Base-by-base conservation (phyloP, 2,797 vertebrate species). In the Tangara arthus region DNA sequence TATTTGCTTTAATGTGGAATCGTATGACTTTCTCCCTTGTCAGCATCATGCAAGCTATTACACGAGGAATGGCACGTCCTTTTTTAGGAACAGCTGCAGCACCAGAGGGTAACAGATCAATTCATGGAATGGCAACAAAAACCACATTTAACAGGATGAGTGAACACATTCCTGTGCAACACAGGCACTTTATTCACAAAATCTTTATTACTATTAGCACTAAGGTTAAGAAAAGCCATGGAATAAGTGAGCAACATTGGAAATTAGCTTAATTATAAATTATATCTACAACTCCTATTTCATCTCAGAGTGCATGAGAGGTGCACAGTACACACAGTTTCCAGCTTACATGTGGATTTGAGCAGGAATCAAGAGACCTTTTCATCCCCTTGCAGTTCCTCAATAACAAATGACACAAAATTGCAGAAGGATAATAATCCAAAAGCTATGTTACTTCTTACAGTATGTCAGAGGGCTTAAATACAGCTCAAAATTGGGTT, bases 21-120 rank as follows among this genome's bases (percentile, higher is more conserved):
- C 2, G 0, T 24, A 55, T 49, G 12, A 63, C n/a, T 53, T 71
- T 55, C 49, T 46, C 18, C 32, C 42, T 60, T 65, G 37, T 44
- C 30, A 79, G 35, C 34, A 52, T 59, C 44, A 61, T 30, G 34
- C 55, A 83, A 92, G 69, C 46, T 65, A 68, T 72, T 84, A 84
- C 1, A 8, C 0, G 2, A 88, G 50, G 89, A 95, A 77, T 6
- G 9, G 63, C 81, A 88, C 1, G 0, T 91, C 26, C 9, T 28
- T 90, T 77, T 83, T 69, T n/a, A 82, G 24, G 32, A 90, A 73
- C 82, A 94, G 77, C 91, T 90, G 82, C 69, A 82, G 61, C 59
- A 94, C 71, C 63, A 79, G 66, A 87, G 28, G 50, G 26, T 71
- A 91, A 60, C 50, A 81, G 39, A 73, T 44, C 72, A 88, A 41